Evolutionary conservation across 2,888 invertebrate genomes (phyloP), one percentile per base, ranked within the genome.

Genomic region (Aporophyla nigra): DNA sequence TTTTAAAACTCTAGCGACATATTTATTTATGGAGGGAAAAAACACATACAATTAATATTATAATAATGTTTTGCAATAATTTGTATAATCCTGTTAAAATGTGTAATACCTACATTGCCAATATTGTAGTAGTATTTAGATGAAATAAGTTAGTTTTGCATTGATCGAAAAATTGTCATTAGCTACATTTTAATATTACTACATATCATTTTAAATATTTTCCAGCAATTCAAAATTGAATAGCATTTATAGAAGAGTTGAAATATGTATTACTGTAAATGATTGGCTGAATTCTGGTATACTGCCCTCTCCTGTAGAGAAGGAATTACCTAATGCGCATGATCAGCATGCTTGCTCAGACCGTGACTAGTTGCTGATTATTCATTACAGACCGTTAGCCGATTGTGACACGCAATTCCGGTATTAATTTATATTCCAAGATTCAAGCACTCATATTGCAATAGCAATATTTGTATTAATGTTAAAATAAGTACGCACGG

Each of bases 61-160:
- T 68, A 40, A 19, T 21, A 63, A 3, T 67, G 49, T 46, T 24
- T 65, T 24, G 12, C 24, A 65, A 19, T 46, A 24, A 63, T 19
- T 3, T 19, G 12, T 27, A 27, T 27, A 71, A 19, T 72, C 2
- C 3, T 12, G n/a, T 21, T 24, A 5, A 49, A 33, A 69, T 51
- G 10, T 65, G 24, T 76, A 62, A 19, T 43, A 33, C 33, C 33
- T 33, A 49, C 33, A 49, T 14, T 27, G 14, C 19, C 19, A 74
- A 62, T 77, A 24, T 24, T 24, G 33, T 54, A 33, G 12, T 33
- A 62, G 33, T 62, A 77, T 58, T 24, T 21, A 24, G n/a, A 46
- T 70, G 43, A 43, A 16, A 62, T 62, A 62, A 62, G 5, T 62
- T 14, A 33, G 40, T 62, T 40, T 10, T 46, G 46, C 6, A 21